Conservation (phyloP, 2,888 invertebrate species). For the Athripsodes cinereus region DNA sequence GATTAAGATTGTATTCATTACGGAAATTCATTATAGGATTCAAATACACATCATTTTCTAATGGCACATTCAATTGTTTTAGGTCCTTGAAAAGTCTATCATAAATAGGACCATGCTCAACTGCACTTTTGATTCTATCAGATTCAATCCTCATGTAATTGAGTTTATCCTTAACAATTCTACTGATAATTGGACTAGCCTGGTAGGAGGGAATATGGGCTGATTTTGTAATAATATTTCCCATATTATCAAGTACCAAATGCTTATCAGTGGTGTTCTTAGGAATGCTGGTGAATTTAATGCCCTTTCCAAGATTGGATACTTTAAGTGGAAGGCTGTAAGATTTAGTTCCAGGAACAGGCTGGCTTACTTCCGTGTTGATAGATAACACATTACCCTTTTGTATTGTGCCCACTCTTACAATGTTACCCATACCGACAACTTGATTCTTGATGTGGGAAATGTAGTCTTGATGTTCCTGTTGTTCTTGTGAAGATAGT, state of each 20-base stretch:
- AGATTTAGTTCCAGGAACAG: slow-evolving; percentile 38
- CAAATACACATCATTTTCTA: slow-evolving; percentile 48
- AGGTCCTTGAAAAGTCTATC: slow-evolving; percentile 52
- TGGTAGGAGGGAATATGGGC: slow-evolving; percentile 47
- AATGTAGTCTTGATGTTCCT: slow-evolving; percentile 36
- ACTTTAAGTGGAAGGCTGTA: slow-evolving; percentile 47
- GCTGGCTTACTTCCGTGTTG: slow-evolving; percentile 42
- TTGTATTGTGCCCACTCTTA: slow-evolving; percentile 52
- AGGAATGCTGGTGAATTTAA: slow-evolving; percentile 47
- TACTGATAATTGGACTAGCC: slow-evolving; percentile 45
- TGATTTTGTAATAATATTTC: slow-evolving; percentile 47
- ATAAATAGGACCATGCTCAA: slow-evolving; percentile 54
- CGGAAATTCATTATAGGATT: slow-evolving; percentile 52
- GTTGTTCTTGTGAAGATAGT: slow-evolving; percentile 42
- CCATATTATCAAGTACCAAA: slow-evolving; percentile 44
- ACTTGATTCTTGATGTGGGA: slow-evolving; percentile 60
- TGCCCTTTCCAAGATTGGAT: slow-evolving; percentile 44
- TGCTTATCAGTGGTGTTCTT: slow-evolving; percentile 49
- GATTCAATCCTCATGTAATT: slow-evolving; percentile 50
- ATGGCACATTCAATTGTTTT: slow-evolving; percentile 47
- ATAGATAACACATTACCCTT: slow-evolving; percentile 45
- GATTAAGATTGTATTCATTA: slow-evolving; percentile 49
- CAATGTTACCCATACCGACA: slow-evolving; percentile 68
- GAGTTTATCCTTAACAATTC: slow-evolving; percentile 47
- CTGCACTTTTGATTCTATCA: slow-evolving; percentile 53